Base-by-base conservation (phyloP, 2,797 vertebrate genomes). In the Danionella dracula region DNA sequence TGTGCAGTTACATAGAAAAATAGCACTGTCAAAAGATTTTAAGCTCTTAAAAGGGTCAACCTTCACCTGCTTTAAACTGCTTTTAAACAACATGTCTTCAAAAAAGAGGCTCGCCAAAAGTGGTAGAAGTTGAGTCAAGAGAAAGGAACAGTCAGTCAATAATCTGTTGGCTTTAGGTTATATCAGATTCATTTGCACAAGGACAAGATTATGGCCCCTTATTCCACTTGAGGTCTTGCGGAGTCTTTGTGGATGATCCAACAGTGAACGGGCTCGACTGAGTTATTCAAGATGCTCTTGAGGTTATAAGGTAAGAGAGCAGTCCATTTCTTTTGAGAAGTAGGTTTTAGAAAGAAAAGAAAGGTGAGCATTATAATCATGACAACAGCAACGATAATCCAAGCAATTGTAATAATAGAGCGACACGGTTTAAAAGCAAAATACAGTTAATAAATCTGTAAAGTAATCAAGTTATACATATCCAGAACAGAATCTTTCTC, bases 1-100 rank as follows among this genome's bases (percentile, higher is more conserved):
- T 77, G 68, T 81, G 73, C 75, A 79, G 70, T 77, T 74, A 86
- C 82, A 88, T 88, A 89, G 80, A 88, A 89, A 89, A 89, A 88
- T 87, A 87, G 71, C 81, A 85, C 79, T 85, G 85, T 82, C 72
- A 77, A 84, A 87, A 83, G 80, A 83, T 86, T 82, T 15, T 19
- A 66, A 56, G 63, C 31, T 56, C 63, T 49, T 56, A 23, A 37
- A 56, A 31, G 63, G 27, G 45, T 45, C 13, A 19, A 66, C 31
- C 51, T 13, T 59, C 27, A 44, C 8, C 20, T 55, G 50, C 79
- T 78, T 76, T 79, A 82, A 81, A 80, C 54, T 34, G 83, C 74
- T 79, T 70, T 61, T 82, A 78, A 81, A 67, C 82, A 80, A 64
- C 74, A 48, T 46, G 34, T 49, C 62, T 69, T 66, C 50, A 51